Conservation (phyloP, 2,888 invertebrate genomes). For the Pachycephus smyrnensis region DNA sequence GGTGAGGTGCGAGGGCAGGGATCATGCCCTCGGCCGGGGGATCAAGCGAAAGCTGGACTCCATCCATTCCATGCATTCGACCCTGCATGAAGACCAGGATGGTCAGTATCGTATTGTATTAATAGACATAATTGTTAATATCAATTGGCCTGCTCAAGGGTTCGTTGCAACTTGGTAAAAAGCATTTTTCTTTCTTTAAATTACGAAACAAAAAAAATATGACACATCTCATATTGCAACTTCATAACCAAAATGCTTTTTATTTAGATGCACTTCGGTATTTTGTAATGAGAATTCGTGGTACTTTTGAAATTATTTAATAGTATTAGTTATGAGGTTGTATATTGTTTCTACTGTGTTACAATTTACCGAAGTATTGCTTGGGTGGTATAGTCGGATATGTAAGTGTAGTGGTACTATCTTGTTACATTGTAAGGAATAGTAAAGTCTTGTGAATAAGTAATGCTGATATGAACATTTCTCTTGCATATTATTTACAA, state of each 20-base stretch:
- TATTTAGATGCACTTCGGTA: neutral
- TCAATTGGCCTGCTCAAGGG: neutral
- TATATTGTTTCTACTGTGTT: neutral
- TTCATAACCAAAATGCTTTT: neutral
- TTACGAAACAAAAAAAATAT: neutral
- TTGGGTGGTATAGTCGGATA: neutral
- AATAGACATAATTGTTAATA: slow-evolving; percentile 7
- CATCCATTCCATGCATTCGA: slow-evolving; percentile 67
- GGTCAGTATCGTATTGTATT: slow-evolving; percentile 65
- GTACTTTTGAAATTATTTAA: neutral
- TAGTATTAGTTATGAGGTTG: neutral
- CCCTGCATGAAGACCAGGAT: slow-evolving; percentile 67
- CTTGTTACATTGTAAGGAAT: neutral
- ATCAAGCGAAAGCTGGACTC: slow-evolving; percentile 67
- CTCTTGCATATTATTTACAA: neutral
- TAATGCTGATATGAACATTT: neutral
- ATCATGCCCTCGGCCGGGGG: slow-evolving; percentile 63
- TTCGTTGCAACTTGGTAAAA: neutral
- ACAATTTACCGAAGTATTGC: neutral
- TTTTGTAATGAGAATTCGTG: neutral
- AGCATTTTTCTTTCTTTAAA: neutral
- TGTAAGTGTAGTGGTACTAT: neutral
- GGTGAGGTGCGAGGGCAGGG: slow-evolving; percentile 64
- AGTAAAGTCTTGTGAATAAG: neutral
- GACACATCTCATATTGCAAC: neutral